Base-by-base conservation (phyloP, 2,113 vertebrate species). In the Falcunculus frontatus region DNA sequence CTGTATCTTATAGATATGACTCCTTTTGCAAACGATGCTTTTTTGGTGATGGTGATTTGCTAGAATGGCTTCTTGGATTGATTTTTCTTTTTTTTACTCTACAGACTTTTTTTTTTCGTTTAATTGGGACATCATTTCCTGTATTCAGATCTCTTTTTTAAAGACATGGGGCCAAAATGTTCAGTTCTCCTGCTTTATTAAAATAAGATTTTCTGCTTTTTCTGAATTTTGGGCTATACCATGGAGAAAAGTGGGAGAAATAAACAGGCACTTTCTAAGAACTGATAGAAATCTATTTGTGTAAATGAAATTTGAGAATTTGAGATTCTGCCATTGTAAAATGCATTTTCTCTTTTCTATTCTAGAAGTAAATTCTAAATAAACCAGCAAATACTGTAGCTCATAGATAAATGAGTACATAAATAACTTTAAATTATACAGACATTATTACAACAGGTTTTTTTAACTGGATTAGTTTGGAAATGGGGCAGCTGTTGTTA, bases 111-210 rank as follows among this genome's bases (percentile, higher is more conserved):
- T 49, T 33, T 65, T 32, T 37, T 55, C 9, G 22, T 75, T 76
- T 33, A 52, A 33, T 37, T 59, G 76, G 16, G 30, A 26, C 68
- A 44, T 32, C 3, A 60, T 85, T 85, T 94, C 26, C 32, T 52
- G 35, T 74, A 69, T 56, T 91, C 49, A 63, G 0, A 5, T 30
- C 8, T 50, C 26, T 53, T 32, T 73, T 82, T 62, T 63, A 56
- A 72, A 69, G 46, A 44, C 10, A 1, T 35, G 91, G 87, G 89
- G 89, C 87, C 96, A 96, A 96, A 93, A 90, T 62, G 8, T 62
- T 20, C n/a, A 80, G n/a, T 76, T 96, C 10, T 57, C 55, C 68
- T 72, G 52, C 19, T 94, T 76, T 85, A 49, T 64, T 70, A 19
- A 16, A 77, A 50, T 76, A 50, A 88, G 69, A 4, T 78, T 65